Evolutionary conservation across 2,113 vertebrate species (phyloP).

Genomic region (Pseudopodoces humilis): DNA sequence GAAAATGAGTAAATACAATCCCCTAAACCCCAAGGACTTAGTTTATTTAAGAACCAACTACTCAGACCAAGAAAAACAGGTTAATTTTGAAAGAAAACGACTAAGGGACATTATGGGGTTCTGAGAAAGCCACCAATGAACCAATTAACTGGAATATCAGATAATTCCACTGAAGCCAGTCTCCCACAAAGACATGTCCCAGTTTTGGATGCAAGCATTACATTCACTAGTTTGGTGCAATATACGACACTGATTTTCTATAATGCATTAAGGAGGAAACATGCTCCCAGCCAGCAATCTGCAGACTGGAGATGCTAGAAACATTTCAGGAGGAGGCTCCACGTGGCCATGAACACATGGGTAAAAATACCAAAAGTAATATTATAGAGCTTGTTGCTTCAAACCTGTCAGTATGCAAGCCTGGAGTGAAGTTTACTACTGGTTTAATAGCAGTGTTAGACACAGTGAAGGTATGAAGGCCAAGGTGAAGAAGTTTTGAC

Average conservation of each 20-base stretch:
- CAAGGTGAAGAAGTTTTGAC: neutral
- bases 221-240: neutral
- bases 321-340: neutral
- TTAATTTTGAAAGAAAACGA: neutral
- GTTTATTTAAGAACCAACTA: neutral
- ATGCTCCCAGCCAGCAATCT: neutral
- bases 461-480: neutral
- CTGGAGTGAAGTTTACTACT: neutral
- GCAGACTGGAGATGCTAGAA: neutral
- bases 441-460: neutral
- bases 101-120: neutral
- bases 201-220: neutral
- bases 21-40: neutral
- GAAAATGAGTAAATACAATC: neutral
- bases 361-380: neutral
- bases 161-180: neutral
- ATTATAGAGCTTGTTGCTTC: neutral
- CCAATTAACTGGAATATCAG: neutral
- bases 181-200: neutral
- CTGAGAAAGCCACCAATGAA: neutral
- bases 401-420: neutral
- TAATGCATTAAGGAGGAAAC: neutral
- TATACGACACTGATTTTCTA: accelerated
- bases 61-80: neutral
- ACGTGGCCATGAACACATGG: neutral